Conservation (phyloP, 1,140 invertebrate species). For the Zeugodacus cucurbitae region DNA sequence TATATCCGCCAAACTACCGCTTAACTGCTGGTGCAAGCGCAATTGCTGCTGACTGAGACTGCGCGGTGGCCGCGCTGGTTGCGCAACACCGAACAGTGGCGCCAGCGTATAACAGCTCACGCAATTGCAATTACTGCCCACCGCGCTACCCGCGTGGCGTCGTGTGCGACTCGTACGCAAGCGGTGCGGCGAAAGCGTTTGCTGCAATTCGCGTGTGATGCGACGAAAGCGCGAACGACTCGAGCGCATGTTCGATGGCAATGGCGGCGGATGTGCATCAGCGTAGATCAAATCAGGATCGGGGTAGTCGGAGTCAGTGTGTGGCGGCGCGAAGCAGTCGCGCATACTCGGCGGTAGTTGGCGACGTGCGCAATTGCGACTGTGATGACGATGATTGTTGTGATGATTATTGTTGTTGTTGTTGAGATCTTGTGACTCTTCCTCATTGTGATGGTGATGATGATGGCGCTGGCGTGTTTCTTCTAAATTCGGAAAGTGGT, state of each 20-base stretch:
- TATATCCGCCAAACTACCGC: constrained; percentile 52
- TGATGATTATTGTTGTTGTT: constrained; percentile 40
- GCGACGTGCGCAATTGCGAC: neutral
- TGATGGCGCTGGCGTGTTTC: constrained; percentile 47
- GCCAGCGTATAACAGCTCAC: constrained; percentile 62
- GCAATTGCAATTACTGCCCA: constrained; percentile 53
- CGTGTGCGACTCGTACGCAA: neutral
- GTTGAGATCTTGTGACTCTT: constrained; percentile 44
- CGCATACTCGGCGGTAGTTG: neutral
- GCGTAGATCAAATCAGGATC: neutral
- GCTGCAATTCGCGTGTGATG: constrained; percentile 9
- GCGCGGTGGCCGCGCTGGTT: constrained; percentile 56
- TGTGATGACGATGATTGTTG: constrained; percentile 21
- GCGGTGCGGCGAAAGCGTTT: constrained; percentile 6
- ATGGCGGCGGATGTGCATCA: neutral
- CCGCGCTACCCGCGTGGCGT: neutral
- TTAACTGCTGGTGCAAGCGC: constrained; percentile 57
- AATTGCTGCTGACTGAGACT: constrained; percentile 62
- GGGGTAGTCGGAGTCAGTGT: neutral
- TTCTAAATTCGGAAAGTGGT: constrained; percentile 19
- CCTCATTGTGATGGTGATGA: constrained; percentile 47
- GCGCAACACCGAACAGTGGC: constrained; percentile 56
- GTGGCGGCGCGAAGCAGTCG: neutral
- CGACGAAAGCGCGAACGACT: neutral
- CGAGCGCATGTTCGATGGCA: neutral